A percentile compares a stretch with the other conserved stretches of the same genome.
These are phyloP conservation scores for Emydura subglobosa DNA, from an alignment of 2,113 vertebrate species.

Conservation along the genomic window DNA sequence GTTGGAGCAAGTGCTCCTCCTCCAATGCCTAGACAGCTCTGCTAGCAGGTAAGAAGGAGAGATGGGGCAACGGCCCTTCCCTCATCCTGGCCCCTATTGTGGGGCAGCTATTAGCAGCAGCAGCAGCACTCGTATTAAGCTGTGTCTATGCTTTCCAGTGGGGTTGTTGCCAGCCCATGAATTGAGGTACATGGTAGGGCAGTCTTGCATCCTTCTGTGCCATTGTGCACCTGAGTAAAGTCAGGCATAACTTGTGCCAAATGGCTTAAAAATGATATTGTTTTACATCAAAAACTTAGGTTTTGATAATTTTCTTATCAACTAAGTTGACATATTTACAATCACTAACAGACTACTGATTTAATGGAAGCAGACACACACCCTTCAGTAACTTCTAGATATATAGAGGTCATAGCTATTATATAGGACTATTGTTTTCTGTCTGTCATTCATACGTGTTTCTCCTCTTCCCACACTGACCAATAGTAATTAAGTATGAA, in stretches of 20 bases:
- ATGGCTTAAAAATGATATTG: background rate
- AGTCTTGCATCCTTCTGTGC: background rate
- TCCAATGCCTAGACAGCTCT: background rate
- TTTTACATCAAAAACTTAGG: background rate
- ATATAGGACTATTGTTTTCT: background rate
- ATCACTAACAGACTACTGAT: background rate
- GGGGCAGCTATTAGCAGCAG: background rate
- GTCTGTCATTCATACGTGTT: background rate
- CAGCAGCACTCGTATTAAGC: background rate
- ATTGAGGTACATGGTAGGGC: background rate
- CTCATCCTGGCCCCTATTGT: background rate
- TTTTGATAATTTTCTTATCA: background rate
- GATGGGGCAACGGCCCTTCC: background rate
- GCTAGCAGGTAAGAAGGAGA: background rate
- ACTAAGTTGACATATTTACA: background rate
- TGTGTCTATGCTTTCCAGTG: background rate
- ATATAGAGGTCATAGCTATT: background rate
- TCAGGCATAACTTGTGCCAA: background rate
- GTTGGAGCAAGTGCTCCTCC: background rate
- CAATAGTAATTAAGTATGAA: background rate
- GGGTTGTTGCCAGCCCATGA: background rate
- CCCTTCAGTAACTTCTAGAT: background rate
- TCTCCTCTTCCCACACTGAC: background rate
- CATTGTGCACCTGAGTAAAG: background rate
- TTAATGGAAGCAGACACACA: background rate